Evolutionary conservation across 2,797 vertebrate genomes (phyloP).

Genomic region (Crenichthys baileyi): DNA sequence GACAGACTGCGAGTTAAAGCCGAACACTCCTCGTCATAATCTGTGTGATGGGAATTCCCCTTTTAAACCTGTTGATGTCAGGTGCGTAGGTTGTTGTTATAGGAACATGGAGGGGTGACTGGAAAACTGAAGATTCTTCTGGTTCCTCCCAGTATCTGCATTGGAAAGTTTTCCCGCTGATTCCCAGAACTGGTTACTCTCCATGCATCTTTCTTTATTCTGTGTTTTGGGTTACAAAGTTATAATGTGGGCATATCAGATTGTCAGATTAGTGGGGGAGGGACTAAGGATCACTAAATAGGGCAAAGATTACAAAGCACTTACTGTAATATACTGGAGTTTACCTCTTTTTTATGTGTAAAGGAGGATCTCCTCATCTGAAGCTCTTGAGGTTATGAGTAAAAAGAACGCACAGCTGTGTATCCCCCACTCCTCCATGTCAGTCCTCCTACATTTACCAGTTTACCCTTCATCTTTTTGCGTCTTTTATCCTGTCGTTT

Average conservation of each 20-base stretch:
- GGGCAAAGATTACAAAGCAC: slow-evolving; percentile 87
- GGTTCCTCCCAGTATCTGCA: slow-evolving; percentile 32
- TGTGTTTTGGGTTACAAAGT: slow-evolving; percentile 49
- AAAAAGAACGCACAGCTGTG: slow-evolving; percentile 71
- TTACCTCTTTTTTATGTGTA: slow-evolving; percentile 72
- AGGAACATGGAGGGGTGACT: slow-evolving; percentile 42
- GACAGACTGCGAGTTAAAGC: slow-evolving; percentile 54
- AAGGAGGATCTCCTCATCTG: slow-evolving; percentile 75
- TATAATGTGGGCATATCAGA: slow-evolving; percentile 69
- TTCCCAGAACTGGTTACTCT: slow-evolving; percentile 56
- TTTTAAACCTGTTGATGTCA: slow-evolving; percentile 68
- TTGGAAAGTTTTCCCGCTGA: slow-evolving; percentile 55
- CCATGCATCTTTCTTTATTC: slow-evolving; percentile 27
- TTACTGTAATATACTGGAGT: slow-evolving; percentile 80
- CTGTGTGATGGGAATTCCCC: slow-evolving; percentile 49
- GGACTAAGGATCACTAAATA: slow-evolving; percentile 54
- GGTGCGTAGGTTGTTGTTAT: slow-evolving; percentile 45
- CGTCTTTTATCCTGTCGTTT: slow-evolving; percentile 41
- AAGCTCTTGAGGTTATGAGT: slow-evolving; percentile 80
- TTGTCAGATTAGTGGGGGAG: slow-evolving; percentile 52
- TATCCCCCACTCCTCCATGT: slow-evolving; percentile 56
- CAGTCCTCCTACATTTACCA: slow-evolving; percentile 53
- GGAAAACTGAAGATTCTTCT: slow-evolving; percentile 23
- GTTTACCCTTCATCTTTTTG: slow-evolving; percentile 50
- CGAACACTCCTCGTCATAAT: slow-evolving; percentile 43